Conservation (phyloP, 2,888 invertebrate species). For the Teleogryllus oceanicus region DNA sequence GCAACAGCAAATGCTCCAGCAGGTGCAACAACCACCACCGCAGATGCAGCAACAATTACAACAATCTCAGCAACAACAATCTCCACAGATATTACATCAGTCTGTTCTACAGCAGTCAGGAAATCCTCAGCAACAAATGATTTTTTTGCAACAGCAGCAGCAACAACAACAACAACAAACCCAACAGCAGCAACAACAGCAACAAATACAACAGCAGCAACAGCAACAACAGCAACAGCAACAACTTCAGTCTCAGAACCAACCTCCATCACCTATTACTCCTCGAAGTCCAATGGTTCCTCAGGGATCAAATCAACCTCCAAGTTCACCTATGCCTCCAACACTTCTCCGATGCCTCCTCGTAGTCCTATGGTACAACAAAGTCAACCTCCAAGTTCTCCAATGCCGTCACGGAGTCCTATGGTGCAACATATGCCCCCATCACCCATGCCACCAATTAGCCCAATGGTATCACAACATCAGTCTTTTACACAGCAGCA, state of each 20-base stretch:
- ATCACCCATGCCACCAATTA: constrained; percentile 50
- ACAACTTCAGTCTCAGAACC: constrained; percentile 28
- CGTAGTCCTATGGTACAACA: constrained; percentile 49
- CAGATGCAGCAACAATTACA: constrained; percentile 30
- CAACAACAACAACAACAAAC: constrained; percentile 41
- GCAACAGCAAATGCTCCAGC: constrained; percentile 46
- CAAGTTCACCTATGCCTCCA: constrained; percentile 51
- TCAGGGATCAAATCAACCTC: constrained; percentile 46
- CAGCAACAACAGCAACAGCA: constrained; percentile 38
- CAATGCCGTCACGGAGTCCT: constrained; percentile 41
- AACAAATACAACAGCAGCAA: constrained; percentile 42
- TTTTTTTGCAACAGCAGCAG: constrained; percentile 42
- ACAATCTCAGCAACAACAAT: constrained; percentile 34
- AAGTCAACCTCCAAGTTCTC: constrained; percentile 47
- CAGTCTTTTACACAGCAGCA: constrained; percentile 48
- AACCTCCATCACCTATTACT: constrained; percentile 27
- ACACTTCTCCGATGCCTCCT: constrained; percentile 52
- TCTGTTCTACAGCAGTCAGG: background rate
- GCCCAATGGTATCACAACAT: constrained; percentile 46
- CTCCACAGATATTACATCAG: constrained; percentile 26
- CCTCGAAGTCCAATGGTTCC: constrained; percentile 31
- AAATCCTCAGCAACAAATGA: background rate
- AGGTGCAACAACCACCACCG: constrained; percentile 40
- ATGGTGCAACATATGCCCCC: constrained; percentile 43
- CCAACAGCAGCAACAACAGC: constrained; percentile 42